These are phyloP conservation scores for Crocidura indochinensis DNA, from an alignment of 2,797 vertebrate genomes.

Conservation along the genomic window DNA sequence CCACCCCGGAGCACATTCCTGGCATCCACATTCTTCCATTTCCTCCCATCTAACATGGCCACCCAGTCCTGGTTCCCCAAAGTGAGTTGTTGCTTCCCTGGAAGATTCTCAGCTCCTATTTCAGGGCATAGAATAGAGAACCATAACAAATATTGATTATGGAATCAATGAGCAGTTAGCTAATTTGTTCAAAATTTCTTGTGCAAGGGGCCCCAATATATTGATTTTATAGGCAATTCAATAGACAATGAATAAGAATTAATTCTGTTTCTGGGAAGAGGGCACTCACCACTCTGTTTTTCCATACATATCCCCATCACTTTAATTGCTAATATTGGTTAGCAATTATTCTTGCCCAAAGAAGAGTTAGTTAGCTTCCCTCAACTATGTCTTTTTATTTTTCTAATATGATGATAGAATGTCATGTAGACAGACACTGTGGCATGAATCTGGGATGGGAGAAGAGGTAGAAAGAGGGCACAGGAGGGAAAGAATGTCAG, in stretches of 20 bases:
- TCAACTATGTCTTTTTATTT: background rate
- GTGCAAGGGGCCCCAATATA: background rate
- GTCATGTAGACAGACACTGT: too few species aligned
- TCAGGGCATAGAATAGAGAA: slow-evolving; percentile 18
- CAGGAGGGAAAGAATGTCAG: too few species aligned
- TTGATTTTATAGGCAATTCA: background rate
- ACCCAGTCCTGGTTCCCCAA: background rate
- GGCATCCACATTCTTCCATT: too few species aligned
- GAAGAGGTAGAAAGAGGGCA: too few species aligned
- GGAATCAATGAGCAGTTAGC: slow-evolving; percentile 25
- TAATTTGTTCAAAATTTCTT: background rate
- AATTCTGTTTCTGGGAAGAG: background rate
- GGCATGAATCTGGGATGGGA: too few species aligned
- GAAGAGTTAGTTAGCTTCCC: background rate
- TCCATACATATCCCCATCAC: background rate
- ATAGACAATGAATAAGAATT: too few species aligned
- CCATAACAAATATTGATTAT: background rate
- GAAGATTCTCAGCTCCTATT: background rate
- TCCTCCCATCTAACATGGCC: too few species aligned
- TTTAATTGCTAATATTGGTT: background rate
- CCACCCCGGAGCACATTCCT: fast-evolving
- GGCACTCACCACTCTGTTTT: background rate
- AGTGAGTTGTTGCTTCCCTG: background rate
- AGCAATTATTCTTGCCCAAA: background rate
- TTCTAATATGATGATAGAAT: background rate